These are phyloP conservation scores for Halcyon chelicuti DNA, from an alignment of 2,797 vertebrate species.

Conservation along the genomic window DNA sequence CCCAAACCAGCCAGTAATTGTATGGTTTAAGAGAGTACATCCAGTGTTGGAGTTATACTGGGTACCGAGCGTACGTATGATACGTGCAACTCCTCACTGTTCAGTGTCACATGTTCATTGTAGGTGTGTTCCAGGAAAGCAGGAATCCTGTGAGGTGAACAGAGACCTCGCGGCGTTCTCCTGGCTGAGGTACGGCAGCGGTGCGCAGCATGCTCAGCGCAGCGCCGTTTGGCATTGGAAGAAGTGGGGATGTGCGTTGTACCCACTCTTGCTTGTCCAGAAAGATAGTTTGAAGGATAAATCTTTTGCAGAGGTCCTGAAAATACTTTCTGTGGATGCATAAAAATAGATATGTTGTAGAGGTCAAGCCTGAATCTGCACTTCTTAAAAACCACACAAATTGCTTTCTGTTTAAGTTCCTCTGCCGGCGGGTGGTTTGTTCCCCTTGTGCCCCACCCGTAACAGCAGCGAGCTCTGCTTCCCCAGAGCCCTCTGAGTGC, in stretches of 20 bases:
- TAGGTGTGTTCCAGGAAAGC: not conserved
- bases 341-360: not conserved
- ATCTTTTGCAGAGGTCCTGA: not conserved
- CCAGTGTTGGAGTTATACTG: not conserved
- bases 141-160: not conserved
- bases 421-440: not conserved
- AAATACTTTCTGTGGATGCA: not conserved
- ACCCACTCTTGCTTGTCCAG: not conserved
- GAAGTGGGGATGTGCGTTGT: fast-evolving
- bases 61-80: fast-evolving
- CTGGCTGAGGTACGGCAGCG: fast-evolving
- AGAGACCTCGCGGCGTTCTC: not conserved
- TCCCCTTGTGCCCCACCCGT: not conserved
- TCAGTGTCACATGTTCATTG: too few relatives aligned
- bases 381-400: not conserved
- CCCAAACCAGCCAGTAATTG: too few relatives aligned
- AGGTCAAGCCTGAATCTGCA: not conserved
- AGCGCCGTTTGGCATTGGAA: not conserved
- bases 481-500: fast-evolving
- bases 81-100: too few relatives aligned
- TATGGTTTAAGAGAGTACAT: too few relatives aligned
- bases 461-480: fast-evolving
- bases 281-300: not conserved
- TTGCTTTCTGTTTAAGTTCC: not conserved
- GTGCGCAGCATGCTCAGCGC: not conserved